phyloP scores from a whole-genome alignment of 2,888 invertebrate genomes.

The Campoplex nolae region DNA sequence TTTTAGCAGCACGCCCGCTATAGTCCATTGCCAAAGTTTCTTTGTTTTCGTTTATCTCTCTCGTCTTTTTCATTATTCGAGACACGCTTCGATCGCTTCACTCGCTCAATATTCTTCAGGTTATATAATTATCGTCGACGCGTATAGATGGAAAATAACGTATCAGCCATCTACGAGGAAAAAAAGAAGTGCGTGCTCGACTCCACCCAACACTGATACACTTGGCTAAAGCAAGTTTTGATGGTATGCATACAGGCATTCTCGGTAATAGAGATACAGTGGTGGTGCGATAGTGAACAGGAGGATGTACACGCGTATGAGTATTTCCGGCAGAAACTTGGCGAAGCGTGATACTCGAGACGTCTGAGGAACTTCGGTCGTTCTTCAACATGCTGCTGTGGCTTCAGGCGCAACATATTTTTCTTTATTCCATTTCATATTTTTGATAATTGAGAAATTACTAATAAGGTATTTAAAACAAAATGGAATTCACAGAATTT shows the following conservation, averaged over 20 bases:
- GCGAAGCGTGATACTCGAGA: conserved; percentile 49
- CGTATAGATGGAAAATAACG: conserved; percentile 43
- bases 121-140: conserved; percentile 40
- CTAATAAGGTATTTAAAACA: neutral
- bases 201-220: conserved; percentile 28
- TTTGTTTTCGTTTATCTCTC: conserved; percentile 32
- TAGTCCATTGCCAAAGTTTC: conserved; percentile 60
- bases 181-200: neutral
- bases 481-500: neutral
- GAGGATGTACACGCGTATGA: conserved; percentile 20
- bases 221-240: conserved; percentile 40
- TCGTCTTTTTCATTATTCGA: conserved; percentile 26
- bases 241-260: conserved; percentile 19
- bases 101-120: conserved; percentile 40
- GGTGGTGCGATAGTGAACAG: conserved; percentile 29
- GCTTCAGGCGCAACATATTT: conserved; percentile 11
- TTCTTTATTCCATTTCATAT: neutral
- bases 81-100: conserved; percentile 69
- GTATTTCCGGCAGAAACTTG: conserved; percentile 53
- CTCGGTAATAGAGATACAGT: conserved; percentile 25
- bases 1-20: neutral
- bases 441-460: neutral
- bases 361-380: conserved; percentile 3
- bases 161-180: conserved; percentile 2
- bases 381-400: neutral